A percentile compares a stretch with the other conserved stretches of the same genome.
These are phyloP conservation scores for Oedothorax gibbosus DNA, from an alignment of 1,140 invertebrate species.

Conservation along the genomic window DNA sequence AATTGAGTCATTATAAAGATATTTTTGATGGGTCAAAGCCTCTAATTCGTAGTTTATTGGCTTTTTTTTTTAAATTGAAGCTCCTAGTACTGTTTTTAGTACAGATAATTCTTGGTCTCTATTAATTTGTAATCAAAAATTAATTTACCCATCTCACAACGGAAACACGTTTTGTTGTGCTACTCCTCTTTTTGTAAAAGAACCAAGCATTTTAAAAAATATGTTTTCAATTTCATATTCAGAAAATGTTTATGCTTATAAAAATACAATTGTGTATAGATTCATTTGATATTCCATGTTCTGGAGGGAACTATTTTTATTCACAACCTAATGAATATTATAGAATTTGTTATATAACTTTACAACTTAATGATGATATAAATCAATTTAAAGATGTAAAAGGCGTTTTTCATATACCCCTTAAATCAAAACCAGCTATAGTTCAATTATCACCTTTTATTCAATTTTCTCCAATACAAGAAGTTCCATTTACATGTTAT, in stretches of 20 bases:
- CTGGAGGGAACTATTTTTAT: slow-evolving; percentile 29
- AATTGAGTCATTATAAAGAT: slow-evolving; percentile 32
- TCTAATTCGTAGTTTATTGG: slow-evolving; percentile 9
- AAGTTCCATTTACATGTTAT: background rate
- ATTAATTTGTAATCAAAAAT: background rate
- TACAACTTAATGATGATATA: background rate
- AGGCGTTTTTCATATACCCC: background rate
- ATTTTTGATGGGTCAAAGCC: background rate
- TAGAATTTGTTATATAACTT: background rate
- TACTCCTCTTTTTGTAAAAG: slow-evolving; percentile 1
- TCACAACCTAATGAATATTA: background rate
- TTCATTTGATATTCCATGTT: slow-evolving; percentile 21
- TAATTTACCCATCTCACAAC: background rate
- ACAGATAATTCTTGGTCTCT: slow-evolving; percentile 15
- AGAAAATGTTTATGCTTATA: slow-evolving; percentile 38
- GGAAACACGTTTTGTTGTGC: slow-evolving; percentile 1
- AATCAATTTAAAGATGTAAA: background rate
- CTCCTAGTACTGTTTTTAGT: slow-evolving; percentile 1
- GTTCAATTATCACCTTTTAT: slow-evolving; percentile 12
- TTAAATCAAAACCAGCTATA: background rate
- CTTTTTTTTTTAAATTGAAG: slow-evolving; percentile 24
- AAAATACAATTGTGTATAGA: slow-evolving; percentile 15
- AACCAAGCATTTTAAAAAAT: background rate
- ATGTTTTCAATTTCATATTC: background rate
- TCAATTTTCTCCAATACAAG: background rate